Evolutionary conservation across 2,113 vertebrate genomes (phyloP).

Genomic region (Neolamprologus ventralis): DNA sequence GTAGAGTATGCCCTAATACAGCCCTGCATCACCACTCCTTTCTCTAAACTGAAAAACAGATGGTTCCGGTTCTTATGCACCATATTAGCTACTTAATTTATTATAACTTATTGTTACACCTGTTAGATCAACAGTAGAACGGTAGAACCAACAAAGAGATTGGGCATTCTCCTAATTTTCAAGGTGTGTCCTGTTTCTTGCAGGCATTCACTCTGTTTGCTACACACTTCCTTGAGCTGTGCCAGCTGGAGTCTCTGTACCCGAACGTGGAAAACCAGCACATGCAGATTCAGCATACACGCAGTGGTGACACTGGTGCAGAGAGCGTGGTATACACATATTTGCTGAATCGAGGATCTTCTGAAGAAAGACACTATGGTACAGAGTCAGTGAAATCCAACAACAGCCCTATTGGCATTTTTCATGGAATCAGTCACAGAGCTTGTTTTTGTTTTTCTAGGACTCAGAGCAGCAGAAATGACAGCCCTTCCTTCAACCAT

Average conservation of each 20-base stretch:
- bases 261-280: constrained; percentile 92
- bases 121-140: background rate
- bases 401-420: background rate
- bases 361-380: constrained; percentile 92
- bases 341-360: constrained; percentile 80
- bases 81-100: background rate
- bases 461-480: constrained; percentile 86
- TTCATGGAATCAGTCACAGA: background rate
- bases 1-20: constrained; percentile 56
- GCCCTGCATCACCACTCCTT: background rate
- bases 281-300: constrained; percentile 89
- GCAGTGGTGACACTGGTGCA: constrained; percentile 62
- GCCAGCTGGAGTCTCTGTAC: constrained; percentile 83
- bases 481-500: constrained; percentile 79
- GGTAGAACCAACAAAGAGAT: background rate
- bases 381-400: constrained; percentile 5
- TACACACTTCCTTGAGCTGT: constrained; percentile 92
- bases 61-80: background rate
- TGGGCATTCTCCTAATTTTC: background rate
- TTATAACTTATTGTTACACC: background rate
- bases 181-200: constrained; percentile 2
- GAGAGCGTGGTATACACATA: constrained; percentile 86
- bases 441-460: constrained; percentile 51
- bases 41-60: background rate
- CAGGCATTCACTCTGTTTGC: constrained; percentile 94